Conservation (phyloP, 2,888 invertebrate genomes). For the Eilema sororculum region DNA sequence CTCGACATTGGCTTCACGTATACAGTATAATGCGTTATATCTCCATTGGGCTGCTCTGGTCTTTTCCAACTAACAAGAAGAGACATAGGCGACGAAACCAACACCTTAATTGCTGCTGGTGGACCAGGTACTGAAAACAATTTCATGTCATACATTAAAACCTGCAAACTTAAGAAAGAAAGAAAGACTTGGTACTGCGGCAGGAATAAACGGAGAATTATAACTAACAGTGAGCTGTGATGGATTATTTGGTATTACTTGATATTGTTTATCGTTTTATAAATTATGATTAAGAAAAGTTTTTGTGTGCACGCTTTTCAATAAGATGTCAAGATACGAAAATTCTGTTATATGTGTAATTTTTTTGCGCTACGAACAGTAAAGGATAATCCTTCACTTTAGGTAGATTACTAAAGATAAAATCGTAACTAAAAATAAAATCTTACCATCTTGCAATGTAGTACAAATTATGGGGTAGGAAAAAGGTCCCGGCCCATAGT, state of each 20-base stretch:
- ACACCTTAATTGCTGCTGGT: slow-evolving; percentile 93
- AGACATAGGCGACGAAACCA: slow-evolving; percentile 92
- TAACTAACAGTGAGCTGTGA: not conserved
- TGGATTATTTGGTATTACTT: not conserved
- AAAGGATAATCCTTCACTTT: not conserved
- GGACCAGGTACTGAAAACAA: slow-evolving; percentile 91
- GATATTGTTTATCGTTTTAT: too few relatives aligned
- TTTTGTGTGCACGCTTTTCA: too few relatives aligned
- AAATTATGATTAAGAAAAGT: too few relatives aligned
- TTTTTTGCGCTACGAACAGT: too few relatives aligned
- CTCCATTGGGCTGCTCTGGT: slow-evolving; percentile 93
- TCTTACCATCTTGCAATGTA: slow-evolving; percentile 93
- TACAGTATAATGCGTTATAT: slow-evolving; percentile 93
- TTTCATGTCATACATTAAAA: not conserved
- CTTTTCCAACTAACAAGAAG: slow-evolving; percentile 94
- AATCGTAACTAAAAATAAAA: not conserved
- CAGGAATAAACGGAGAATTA: not conserved
- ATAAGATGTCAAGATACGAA: too few relatives aligned
- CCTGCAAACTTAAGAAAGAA: not conserved
- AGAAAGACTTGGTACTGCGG: not conserved
- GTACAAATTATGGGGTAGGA: slow-evolving; percentile 92
- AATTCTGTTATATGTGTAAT: too few relatives aligned
- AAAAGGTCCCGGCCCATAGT: slow-evolving; percentile 93
- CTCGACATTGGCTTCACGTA: slow-evolving; percentile 87
- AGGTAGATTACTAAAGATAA: not conserved